These are phyloP conservation scores for Orthonyx spaldingii DNA, from an alignment of 2,113 vertebrate genomes.

Conservation along the genomic window DNA sequence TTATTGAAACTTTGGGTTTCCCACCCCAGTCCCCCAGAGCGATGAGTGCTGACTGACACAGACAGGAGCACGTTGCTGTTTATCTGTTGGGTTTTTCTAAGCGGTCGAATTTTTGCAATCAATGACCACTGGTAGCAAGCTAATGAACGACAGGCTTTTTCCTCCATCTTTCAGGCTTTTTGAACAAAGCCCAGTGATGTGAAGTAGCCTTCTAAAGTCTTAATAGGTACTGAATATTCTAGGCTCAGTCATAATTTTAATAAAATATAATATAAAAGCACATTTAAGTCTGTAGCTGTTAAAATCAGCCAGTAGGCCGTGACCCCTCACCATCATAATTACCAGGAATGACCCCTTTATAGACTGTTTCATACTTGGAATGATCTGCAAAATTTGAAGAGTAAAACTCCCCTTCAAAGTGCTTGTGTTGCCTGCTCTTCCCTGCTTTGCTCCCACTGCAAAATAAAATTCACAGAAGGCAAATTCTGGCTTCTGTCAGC, in stretches of 20 bases:
- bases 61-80: fast-evolving
- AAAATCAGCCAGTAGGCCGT: neutral
- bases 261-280: neutral
- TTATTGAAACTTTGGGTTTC: neutral
- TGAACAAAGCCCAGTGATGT: neutral
- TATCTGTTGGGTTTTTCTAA: neutral
- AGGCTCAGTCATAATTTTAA: neutral
- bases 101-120: fast-evolving
- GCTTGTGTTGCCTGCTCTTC: neutral
- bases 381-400: neutral
- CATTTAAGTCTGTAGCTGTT: neutral
- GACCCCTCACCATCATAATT: fast-evolving
- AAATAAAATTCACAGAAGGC: neutral
- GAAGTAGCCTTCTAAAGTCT: neutral
- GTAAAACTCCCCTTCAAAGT: neutral
- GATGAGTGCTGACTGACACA: neutral
- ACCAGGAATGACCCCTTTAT: neutral
- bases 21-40: fast-evolving
- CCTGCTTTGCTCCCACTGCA: neutral
- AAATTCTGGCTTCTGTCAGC: neutral
- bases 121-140: neutral
- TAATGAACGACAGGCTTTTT: neutral
- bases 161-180: neutral
- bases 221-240: neutral
- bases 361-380: neutral